phyloP scores from a whole-genome alignment of 2,888 invertebrate genomes.

The Callyntrura sp. region DNA sequence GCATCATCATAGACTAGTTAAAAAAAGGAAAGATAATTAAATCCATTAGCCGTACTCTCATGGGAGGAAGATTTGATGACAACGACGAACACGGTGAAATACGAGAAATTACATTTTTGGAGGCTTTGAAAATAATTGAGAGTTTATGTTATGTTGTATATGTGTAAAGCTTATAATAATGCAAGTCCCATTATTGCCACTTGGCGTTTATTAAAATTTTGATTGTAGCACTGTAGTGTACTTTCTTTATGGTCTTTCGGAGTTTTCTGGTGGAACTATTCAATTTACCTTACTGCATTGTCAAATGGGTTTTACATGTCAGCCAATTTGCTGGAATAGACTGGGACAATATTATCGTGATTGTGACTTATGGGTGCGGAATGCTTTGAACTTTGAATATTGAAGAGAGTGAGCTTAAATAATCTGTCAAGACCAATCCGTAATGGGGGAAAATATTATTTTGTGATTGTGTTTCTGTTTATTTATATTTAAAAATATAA shows the following conservation, averaged over 20 bases:
- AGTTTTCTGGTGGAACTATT: background rate
- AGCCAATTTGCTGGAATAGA: conserved; percentile 56
- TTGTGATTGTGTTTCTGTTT: background rate
- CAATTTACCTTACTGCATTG: conserved; percentile 49
- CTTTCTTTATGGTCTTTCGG: too few species aligned
- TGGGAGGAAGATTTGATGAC: conserved; percentile 1
- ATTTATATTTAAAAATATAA: background rate
- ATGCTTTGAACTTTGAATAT: conserved; percentile 49
- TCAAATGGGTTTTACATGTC: conserved; percentile 58
- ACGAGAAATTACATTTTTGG: conserved; percentile 4
- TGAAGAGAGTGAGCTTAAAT: background rate
- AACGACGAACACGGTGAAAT: background rate
- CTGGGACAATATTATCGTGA: conserved; percentile 66
- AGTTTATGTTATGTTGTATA: conserved; percentile 9
- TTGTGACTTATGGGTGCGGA: conserved; percentile 67
- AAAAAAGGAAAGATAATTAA: conserved; percentile 36
- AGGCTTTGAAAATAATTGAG: background rate
- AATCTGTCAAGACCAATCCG: conserved; percentile 35
- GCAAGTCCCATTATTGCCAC: conserved; percentile 17
- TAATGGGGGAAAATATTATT: background rate
- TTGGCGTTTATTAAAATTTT: conserved; percentile 46
- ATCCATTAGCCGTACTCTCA: conserved; percentile 47
- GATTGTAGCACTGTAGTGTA: background rate
- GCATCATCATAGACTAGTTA: conserved; percentile 12
- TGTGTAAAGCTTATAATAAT: too few species aligned